Conservation (phyloP, 2,888 invertebrate genomes). For the Ochropacha duplaris region DNA sequence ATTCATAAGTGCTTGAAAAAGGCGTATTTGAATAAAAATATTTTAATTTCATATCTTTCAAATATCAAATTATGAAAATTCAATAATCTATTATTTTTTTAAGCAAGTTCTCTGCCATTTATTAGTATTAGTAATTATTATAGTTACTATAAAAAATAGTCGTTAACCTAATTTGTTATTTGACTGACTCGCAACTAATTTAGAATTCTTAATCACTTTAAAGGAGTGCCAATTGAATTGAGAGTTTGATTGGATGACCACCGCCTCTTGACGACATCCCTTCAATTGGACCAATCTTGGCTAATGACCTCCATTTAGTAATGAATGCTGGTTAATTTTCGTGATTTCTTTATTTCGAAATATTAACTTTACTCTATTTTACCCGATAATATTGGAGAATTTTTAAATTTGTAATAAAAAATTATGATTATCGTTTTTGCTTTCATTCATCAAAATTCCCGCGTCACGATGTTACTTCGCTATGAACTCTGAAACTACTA, state of each 20-base stretch:
- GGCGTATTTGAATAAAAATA: too few species aligned
- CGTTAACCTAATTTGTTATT: not conserved
- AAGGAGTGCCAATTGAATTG: not conserved
- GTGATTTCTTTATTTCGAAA: not conserved
- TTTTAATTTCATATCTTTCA: too few species aligned
- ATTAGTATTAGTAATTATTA: too few species aligned
- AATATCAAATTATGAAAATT: too few species aligned
- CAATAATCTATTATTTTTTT: too few species aligned
- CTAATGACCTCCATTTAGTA: not conserved
- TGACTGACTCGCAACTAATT: too few species aligned
- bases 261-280: not conserved
- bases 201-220: not conserved
- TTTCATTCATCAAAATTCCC: too few species aligned
- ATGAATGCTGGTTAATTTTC: not conserved
- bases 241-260: not conserved
- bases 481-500: too few species aligned
- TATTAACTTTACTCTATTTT: not conserved
- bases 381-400: not conserved
- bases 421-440: too few species aligned
- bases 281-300: not conserved
- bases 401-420: not conserved
- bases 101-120: too few species aligned
- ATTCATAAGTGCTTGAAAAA: too few species aligned
- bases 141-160: not conserved
- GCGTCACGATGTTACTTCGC: too few species aligned